Conservation (phyloP, 2,888 invertebrate species). For the Tenthredo mesomela region DNA sequence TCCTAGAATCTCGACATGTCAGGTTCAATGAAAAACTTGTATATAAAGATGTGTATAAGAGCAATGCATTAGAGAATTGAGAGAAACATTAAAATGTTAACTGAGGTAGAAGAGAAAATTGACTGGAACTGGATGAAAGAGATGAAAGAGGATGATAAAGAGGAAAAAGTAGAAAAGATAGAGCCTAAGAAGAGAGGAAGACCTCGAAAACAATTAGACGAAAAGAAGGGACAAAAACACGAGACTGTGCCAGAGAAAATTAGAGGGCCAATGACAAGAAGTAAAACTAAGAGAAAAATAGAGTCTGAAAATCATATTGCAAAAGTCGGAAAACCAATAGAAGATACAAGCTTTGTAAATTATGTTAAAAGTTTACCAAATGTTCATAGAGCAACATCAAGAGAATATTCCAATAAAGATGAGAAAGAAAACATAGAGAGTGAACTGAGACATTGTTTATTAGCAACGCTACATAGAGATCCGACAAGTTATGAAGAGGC, state of each 20-base stretch:
- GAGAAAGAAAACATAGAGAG: constrained; percentile 8
- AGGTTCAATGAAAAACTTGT: constrained; percentile 15
- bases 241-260: constrained; percentile 54
- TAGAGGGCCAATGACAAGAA: too few species aligned
- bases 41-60: background rate
- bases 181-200: constrained; percentile 11
- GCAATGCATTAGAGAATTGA: constrained; percentile 49
- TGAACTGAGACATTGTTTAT: background rate
- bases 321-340: too few species aligned
- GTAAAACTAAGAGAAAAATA: too few species aligned
- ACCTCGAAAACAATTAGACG: constrained; percentile 51
- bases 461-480: background rate
- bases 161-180: constrained; percentile 14
- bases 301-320: too few species aligned
- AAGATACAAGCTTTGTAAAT: too few species aligned
- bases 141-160: constrained; percentile 49
- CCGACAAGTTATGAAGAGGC: background rate
- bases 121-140: constrained; percentile 37
- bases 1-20: constrained; percentile 57
- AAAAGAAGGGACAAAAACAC: constrained; percentile 55
- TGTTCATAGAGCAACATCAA: background rate
- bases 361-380: too few species aligned
- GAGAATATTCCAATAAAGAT: background rate
- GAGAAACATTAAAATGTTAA: constrained; percentile 52
- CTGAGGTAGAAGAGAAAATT: constrained; percentile 46